Evolutionary conservation across 2,888 invertebrate species (phyloP), one percentile per base, ranked within the genome.

Genomic region (Eupsilia transversa): DNA sequence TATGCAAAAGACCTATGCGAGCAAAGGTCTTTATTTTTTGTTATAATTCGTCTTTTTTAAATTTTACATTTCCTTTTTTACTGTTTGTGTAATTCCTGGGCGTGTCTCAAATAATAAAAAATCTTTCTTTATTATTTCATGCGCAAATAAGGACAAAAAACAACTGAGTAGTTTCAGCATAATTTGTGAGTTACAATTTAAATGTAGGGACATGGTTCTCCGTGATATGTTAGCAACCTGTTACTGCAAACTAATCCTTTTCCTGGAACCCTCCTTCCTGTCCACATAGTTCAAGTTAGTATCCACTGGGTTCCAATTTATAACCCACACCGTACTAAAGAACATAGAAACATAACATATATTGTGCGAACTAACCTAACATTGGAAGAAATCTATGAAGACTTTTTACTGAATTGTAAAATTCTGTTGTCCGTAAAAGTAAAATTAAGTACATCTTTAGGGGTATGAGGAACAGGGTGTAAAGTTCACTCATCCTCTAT

Each of bases 281-380:
- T 81, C 77, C 66, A 38, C 66, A 64, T 81, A 68, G 46, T 74
- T 66, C 43, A 75, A 70, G 81, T 70, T 73, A 65, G 72, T 63
- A 78, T 85, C 60, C 54, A 66, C 60, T 60, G 73, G 61, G 60
- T 69, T 49, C 43, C n/a, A 72, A 78, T 83, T 85, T 85, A 83
- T 65, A 79, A 69, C 82, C 68, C 30, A 56, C 10, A 79, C 74
- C 85, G 75, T 82, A 82, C 75, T 85, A 83, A 85, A 81, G 72
- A 72, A 83, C 65, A 66, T 27, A 56, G 41, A 9, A 65, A 64
- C 41, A 73, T 69, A 63, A 67, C 27, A 30, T 77, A 49, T 69
- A 72, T 61, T 52, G 61, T 63, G 10, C 41, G 27, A 27, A 54
- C 38, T 14, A 35, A 27, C 57, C 38, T 14, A 35, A 61, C 59